These are phyloP conservation scores for Corythaeola cristata DNA, from an alignment of 2,113 vertebrate genomes.

Conservation along the genomic window DNA sequence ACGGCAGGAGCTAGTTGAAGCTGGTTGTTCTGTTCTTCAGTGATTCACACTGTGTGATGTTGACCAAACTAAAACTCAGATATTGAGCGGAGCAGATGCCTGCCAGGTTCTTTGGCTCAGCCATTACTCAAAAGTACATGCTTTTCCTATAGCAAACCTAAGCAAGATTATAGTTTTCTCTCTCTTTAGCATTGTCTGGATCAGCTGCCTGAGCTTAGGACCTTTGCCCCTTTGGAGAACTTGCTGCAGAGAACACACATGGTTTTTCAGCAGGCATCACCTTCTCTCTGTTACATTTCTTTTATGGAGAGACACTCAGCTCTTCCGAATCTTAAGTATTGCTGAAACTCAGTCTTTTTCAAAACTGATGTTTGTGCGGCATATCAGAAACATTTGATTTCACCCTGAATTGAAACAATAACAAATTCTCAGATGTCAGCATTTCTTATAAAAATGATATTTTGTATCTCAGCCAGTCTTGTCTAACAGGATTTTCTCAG, in stretches of 20 bases:
- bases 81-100: not conserved
- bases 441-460: not conserved
- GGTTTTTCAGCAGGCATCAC: not conserved
- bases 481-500: constrained; percentile 25
- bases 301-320: not conserved
- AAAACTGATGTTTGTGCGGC: not conserved
- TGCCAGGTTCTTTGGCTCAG: not conserved
- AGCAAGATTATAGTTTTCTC: not conserved
- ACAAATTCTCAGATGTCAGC: not conserved
- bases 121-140: not conserved
- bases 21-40: not conserved
- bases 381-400: not conserved
- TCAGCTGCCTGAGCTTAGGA: not conserved
- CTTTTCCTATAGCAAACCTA: not conserved
- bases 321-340: not conserved
- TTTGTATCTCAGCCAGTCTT: not conserved
- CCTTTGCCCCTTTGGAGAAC: not conserved
- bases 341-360: not conserved
- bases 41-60: not conserved
- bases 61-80: not conserved
- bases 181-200: not conserved
- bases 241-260: not conserved
- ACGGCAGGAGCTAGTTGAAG: not conserved
- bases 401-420: not conserved
- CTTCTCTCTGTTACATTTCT: not conserved